Conservation (phyloP, 2,797 vertebrate genomes). For the Squalus acanthias region DNA sequence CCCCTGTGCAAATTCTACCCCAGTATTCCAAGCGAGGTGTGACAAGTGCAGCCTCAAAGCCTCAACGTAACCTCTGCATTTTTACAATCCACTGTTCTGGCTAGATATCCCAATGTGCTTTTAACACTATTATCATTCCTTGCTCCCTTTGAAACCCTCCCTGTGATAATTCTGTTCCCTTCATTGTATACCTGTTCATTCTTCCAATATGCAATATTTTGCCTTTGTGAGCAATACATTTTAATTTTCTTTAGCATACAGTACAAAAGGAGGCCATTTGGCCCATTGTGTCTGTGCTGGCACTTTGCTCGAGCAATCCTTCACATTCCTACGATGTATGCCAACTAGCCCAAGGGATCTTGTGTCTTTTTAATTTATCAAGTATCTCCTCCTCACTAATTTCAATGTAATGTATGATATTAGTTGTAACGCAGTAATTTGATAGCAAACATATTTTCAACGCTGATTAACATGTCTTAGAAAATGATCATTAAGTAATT, state of each 20-base stretch:
- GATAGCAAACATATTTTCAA: background rate
- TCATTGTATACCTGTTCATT: background rate
- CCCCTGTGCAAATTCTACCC: background rate
- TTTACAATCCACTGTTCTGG: background rate
- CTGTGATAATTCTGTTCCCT: background rate
- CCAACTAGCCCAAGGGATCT: background rate
- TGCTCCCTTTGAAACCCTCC: background rate
- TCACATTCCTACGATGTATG: background rate
- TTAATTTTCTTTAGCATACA: background rate
- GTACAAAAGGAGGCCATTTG: background rate
- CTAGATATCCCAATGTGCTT: background rate
- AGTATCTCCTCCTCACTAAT: background rate
- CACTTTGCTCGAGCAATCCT: background rate
- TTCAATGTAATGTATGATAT: background rate
- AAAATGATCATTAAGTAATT: constrained; percentile 11
- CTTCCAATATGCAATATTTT: background rate
- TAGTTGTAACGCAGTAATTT: background rate
- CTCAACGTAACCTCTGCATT: background rate
- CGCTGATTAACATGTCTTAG: background rate
- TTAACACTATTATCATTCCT: too few species aligned
- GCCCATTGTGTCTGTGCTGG: background rate
- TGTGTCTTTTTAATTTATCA: background rate
- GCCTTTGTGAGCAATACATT: background rate
- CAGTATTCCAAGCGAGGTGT: background rate
- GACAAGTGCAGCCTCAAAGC: background rate